Evolutionary conservation across 2,113 vertebrate genomes (phyloP), one percentile per base, ranked within the genome.

Genomic region (Brienomyrus brachyistius): DNA sequence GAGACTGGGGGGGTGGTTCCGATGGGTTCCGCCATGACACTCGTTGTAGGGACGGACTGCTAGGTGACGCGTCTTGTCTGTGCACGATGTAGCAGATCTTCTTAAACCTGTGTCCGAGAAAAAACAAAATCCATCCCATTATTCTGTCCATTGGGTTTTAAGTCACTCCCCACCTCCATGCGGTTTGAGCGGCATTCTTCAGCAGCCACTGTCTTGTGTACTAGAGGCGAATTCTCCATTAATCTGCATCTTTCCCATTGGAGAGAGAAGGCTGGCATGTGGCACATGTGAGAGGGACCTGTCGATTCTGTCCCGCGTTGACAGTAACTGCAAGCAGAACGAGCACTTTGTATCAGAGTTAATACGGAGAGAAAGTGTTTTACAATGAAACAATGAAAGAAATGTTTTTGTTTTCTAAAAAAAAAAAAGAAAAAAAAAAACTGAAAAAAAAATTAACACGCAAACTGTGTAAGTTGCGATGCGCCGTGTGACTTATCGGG

Each of bases 401-500:
- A 89, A 52, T 66, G 88, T 66, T 90, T 88, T 92, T 88, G 87
- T 91, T 92, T 93, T 92, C 92, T 92, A 90, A 90, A 90, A 80
- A 66, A 89, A 89, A 83, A 52, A 40, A 74, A 80, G 31, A 27
- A 27, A 66, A 87, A 92, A 92, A 90, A 90, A 83, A 52, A 62
- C 70, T 51, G 40, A 27, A 27, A 66, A 51, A 87, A 56, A 87
- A 43, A 19, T 80, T 80, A 43, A 87, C 23, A 11, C 86, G 7
- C 85, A 52, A 90, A 90, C 90, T 89, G 66, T 90, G 90, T 90
- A 86, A 88, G 35, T 89, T 88, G 88, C 88, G 92, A 91, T 94
- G 93, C 91, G 92, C 94, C 94, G 93, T 95, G 95, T 94, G 93
- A 94, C 94, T 95, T 94, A 94, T 93, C 91, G 92, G 93, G 95